phyloP scores from a whole-genome alignment of 2,113 vertebrate genomes.

The Phalacrocorax pelagicus region DNA sequence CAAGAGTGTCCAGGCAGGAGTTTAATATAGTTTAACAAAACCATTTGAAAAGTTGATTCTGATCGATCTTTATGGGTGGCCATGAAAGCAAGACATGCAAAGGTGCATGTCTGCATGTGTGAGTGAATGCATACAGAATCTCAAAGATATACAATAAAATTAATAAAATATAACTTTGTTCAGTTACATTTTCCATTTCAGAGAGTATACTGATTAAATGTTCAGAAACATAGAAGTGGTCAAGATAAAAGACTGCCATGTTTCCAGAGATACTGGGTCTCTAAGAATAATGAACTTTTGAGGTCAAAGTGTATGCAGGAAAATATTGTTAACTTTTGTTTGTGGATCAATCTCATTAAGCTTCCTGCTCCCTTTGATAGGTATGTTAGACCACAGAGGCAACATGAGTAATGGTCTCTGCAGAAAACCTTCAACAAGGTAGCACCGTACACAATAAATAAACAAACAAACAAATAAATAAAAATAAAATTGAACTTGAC shows the following conservation, averaged over 20 bases:
- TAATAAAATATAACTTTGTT: neutral
- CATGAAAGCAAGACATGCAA: neutral
- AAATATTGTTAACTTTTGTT: neutral
- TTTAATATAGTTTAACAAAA: slow-evolving; percentile 39
- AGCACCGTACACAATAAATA: neutral
- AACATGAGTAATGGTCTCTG: neutral
- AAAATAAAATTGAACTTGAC: neutral
- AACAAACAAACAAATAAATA: neutral
- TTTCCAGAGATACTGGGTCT: slow-evolving; percentile 37
- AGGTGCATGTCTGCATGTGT: neutral
- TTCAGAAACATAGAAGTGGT: neutral
- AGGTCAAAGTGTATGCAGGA: slow-evolving; percentile 45
- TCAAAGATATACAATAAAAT: neutral
- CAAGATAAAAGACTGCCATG: neutral
- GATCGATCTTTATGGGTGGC: neutral
- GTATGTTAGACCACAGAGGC: slow-evolving; percentile 51
- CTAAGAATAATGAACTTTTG: slow-evolving; percentile 67
- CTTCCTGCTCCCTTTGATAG: slow-evolving; percentile 50
- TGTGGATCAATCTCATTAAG: slow-evolving; percentile 39
- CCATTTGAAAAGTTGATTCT: slow-evolving; percentile 8
- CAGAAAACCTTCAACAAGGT: slow-evolving; percentile 7
- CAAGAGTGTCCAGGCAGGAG: slow-evolving; percentile 1
- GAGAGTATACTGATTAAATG: neutral
- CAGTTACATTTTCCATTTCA: neutral
- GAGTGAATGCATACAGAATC: neutral